A percentile compares a stretch with the other conserved stretches of the same genome.
phyloP scores from a whole-genome alignment of 2,797 vertebrate genomes.

The Heliangelus exortis region DNA sequence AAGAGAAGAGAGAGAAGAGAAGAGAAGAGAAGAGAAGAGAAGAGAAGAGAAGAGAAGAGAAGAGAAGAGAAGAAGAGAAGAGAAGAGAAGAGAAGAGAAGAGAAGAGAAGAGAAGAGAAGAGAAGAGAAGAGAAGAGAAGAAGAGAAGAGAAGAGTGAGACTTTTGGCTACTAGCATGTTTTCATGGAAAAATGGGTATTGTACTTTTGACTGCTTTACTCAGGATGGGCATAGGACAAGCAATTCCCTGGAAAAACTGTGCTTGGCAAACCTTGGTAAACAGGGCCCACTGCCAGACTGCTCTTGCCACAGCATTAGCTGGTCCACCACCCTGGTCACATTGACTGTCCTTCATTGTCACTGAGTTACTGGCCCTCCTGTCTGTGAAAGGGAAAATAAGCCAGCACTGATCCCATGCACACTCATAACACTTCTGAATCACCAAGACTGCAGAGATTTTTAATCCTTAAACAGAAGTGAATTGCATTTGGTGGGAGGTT shows the following conservation, averaged over 20 bases:
- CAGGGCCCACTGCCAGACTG: not conserved
- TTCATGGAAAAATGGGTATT: not conserved
- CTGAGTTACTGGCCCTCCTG: not conserved
- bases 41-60: not conserved
- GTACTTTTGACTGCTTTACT: not conserved
- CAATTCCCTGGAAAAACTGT: not conserved
- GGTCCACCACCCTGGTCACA: not conserved
- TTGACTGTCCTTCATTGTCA: not conserved
- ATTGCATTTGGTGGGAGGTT: not conserved
- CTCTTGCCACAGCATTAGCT: not conserved
- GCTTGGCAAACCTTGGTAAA: not conserved
- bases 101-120: not conserved
- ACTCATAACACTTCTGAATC: not conserved
- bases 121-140: not conserved
- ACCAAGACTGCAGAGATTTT: not conserved
- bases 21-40: not conserved
- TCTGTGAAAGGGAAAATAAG: not conserved
- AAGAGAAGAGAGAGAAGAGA: not conserved
- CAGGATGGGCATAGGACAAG: not conserved
- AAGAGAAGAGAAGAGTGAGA: not conserved
- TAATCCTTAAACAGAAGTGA: not conserved
- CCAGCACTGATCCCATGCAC: fast-evolving
- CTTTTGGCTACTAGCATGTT: not conserved
- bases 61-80: not conserved
- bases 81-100: not conserved